Conservation (phyloP, 2,113 vertebrate species). For the Jaculus jaculus region DNA sequence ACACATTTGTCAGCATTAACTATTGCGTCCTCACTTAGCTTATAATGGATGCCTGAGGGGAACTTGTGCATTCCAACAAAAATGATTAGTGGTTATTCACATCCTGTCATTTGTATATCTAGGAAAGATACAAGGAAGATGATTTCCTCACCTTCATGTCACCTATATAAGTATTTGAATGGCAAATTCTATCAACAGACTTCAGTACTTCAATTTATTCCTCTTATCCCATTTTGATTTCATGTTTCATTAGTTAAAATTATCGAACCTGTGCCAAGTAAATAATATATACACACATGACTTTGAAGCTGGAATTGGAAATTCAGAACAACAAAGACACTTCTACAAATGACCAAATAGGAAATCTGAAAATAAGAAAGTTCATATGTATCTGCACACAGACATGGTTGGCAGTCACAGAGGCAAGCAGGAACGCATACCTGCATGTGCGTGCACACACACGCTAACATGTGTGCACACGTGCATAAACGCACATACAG, state of each 20-base stretch:
- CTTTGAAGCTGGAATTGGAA: conserved; percentile 37
- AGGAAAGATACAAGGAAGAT: conserved; percentile 6
- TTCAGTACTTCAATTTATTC: background rate
- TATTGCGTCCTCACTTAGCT: conserved; percentile 56
- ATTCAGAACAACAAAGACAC: background rate
- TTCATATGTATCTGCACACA: fast-evolving
- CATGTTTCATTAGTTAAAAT: conserved; percentile 69
- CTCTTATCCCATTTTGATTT: conserved; percentile 55
- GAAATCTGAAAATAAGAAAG: background rate
- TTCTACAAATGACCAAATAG: background rate
- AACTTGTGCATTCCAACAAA: conserved; percentile 50
- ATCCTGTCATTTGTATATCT: conserved; percentile 35
- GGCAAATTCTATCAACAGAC: background rate
- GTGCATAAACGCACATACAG: background rate
- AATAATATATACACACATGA: conserved; percentile 48
- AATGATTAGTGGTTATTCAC: conserved; percentile 34
- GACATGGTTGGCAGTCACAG: too few relatives aligned
- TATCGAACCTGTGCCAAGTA: conserved; percentile 34
- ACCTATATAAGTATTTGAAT: conserved; percentile 24
- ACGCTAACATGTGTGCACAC: too few relatives aligned
- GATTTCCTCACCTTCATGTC: conserved; percentile 49
- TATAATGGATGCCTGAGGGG: conserved; percentile 71
- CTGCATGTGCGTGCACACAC: too few relatives aligned
- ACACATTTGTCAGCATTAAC: conserved; percentile 46
- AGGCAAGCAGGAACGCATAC: too few relatives aligned